A percentile compares a stretch with the other conserved stretches of the same genome.
Conservation (phyloP, 2,113 vertebrate species). For the Guaruba guarouba region DNA sequence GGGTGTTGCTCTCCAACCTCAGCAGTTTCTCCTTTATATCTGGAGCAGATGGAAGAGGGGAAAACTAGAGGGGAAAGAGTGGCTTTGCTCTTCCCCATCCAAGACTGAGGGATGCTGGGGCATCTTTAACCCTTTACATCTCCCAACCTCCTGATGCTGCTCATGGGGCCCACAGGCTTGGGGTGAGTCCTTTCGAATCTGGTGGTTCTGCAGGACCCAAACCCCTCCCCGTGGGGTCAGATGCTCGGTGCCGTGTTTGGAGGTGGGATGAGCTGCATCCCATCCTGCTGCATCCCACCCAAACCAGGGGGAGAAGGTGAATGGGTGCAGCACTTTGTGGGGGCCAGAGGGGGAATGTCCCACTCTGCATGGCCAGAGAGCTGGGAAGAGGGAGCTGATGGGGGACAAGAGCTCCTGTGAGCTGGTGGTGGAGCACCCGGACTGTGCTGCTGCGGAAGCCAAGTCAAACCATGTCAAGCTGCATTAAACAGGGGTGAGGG, state of each 20-base stretch:
- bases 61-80: not conserved
- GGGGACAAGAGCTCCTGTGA: not conserved
- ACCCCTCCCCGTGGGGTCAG: not conserved
- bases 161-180: not conserved
- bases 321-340: rapidly evolving
- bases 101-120: not conserved
- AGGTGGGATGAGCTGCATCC: not conserved
- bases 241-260: rapidly evolving
- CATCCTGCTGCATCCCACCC: not conserved
- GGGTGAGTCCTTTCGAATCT: not conserved
- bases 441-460: slow-evolving; percentile 51
- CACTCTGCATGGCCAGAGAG: not conserved
- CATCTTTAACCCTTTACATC: not conserved
- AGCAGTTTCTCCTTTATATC: not conserved
- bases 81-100: not conserved
- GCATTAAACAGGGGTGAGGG: not conserved
- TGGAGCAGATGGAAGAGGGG: not conserved
- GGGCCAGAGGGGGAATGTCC: not conserved
- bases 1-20: not conserved
- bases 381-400: rapidly evolving
- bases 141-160: not conserved
- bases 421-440: not conserved
- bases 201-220: not conserved
- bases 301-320: rapidly evolving
- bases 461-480: slow-evolving; percentile 54